A percentile compares a stretch with the other conserved stretches of the same genome.
Conservation (phyloP, 2,888 invertebrate species). For the Selenia dentaria region DNA sequence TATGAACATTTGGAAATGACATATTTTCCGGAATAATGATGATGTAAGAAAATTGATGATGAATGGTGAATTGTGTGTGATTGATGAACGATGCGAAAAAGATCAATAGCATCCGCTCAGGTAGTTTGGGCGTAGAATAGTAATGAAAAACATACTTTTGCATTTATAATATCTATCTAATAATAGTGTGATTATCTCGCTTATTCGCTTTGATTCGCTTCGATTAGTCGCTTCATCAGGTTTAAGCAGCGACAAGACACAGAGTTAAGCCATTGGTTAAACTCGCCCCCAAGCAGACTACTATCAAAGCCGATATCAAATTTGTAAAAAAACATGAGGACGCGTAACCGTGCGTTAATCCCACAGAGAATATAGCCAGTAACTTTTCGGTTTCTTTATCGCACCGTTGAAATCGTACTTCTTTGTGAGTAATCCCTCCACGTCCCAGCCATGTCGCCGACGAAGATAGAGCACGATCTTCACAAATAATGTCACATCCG, state of each 20-base stretch:
- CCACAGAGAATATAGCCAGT: conserved; percentile 72
- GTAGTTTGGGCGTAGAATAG: too few relatives aligned
- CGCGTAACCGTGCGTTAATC: conserved; percentile 72
- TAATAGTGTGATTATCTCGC: too few relatives aligned
- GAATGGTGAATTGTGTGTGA: too few relatives aligned
- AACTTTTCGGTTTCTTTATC: conserved; percentile 80
- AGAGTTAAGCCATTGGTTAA: not conserved
- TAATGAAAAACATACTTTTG: too few relatives aligned
- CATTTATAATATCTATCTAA: too few relatives aligned
- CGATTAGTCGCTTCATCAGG: too few relatives aligned
- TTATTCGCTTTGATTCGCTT: too few relatives aligned
- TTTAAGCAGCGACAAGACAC: not conserved
- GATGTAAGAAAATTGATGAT: too few relatives aligned
- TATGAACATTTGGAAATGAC: too few relatives aligned
- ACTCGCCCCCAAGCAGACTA: not conserved
- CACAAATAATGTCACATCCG: conserved; percentile 85
- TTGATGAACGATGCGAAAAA: too few relatives aligned
- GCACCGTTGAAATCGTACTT: conserved; percentile 82
- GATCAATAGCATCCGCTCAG: too few relatives aligned
- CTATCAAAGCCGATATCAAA: conserved; percentile 18
- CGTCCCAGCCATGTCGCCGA: conserved; percentile 81
- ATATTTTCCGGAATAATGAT: too few relatives aligned
- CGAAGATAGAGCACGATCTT: conserved; percentile 85
- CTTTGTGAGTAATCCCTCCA: conserved; percentile 84
- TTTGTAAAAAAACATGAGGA: conserved; percentile 46